A percentile compares a stretch with the other conserved stretches of the same genome.
Conservation (phyloP, 2,113 vertebrate species). For the Bungarus multicinctus region DNA sequence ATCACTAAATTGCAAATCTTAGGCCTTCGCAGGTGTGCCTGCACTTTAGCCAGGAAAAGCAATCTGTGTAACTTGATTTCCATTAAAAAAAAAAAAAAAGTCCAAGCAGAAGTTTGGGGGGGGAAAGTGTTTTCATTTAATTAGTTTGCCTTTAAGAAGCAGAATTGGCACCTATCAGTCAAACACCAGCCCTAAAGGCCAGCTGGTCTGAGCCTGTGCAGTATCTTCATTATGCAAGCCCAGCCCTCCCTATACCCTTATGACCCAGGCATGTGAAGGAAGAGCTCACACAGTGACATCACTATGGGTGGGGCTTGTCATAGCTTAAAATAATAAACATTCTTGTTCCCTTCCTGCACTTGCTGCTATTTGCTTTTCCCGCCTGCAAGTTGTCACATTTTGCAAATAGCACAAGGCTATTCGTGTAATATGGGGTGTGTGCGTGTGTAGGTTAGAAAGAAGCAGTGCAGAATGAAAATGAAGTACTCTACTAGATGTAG, state of each 20-base stretch:
- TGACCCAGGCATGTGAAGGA: background rate
- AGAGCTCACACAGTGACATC: background rate
- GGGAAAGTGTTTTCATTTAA: background rate
- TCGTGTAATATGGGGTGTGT: background rate
- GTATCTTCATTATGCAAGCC: background rate
- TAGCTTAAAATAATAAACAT: conserved; percentile 8
- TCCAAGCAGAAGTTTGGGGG: background rate
- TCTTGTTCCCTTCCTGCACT: conserved; percentile 20
- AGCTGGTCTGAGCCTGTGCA: background rate
- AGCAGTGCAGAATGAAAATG: conserved; percentile 59
- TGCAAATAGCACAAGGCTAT: background rate
- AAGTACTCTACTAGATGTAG: conserved; percentile 61
- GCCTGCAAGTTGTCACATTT: conserved; percentile 26
- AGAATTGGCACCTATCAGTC: background rate
- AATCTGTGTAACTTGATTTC: background rate
- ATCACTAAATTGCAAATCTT: conserved; percentile 30
- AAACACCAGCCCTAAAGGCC: background rate
- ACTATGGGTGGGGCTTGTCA: background rate
- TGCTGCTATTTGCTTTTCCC: conserved; percentile 41
- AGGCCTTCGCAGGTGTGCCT: background rate
- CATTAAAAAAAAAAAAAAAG: background rate
- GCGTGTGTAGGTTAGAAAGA: conserved; percentile 12
- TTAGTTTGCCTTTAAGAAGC: background rate
- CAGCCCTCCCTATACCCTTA: background rate
- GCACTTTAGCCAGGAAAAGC: background rate